Base-by-base conservation (phyloP, 2,797 vertebrate species). In the Stomatorhinus walkeri region DNA sequence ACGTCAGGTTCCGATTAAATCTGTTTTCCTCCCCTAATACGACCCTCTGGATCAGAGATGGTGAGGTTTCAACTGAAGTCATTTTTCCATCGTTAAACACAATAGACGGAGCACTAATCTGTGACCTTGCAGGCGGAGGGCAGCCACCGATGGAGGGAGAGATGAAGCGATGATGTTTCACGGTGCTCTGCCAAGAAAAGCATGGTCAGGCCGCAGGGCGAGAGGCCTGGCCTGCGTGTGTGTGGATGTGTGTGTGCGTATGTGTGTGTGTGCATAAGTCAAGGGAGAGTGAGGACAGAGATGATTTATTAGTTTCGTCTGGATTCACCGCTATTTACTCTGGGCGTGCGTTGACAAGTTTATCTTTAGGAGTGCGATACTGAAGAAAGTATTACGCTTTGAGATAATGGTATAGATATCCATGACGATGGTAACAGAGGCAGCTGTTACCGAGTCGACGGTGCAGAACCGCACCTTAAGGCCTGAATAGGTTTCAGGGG, bases 401-500 rank as follows among this genome's bases (percentile, higher is more conserved):
- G 32, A 79, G 72, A 79, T 79, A 48, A 16, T 59, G 28, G 64
- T 88, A 83, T 88, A 89, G 87, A 79, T 68, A 72, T 43, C 36
- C 72, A 8, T 43, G 32, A 76, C 5, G 32, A 76, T 16, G 72
- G 16, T 79, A 79, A 6, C 36, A 19, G 14, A 36, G 68, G 28
- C 61, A 68, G 10, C 61, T 28, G 22, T 64, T 24, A 28, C 68
- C 32, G 14, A 2, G 68, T 16, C 32, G 0, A 76, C 14, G 14
- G 10, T 36, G 32, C 68, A 76, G 68, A 40, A 28, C 6, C 10
- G 9, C 61, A 40, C 68, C 68, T 40, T 40, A 36, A 76, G 68
- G 36, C 28, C 28, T 7, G 68, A 19, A 19, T 40, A 36, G 32
- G 28, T 40, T 40, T 40, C 32, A 7, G 32, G 68, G 32, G 14